Percentiles rank a stretch among this genome's conserved stretches.
phyloP scores from a whole-genome alignment of 2,888 invertebrate genomes.

The Neoaliturus tenellus region DNA sequence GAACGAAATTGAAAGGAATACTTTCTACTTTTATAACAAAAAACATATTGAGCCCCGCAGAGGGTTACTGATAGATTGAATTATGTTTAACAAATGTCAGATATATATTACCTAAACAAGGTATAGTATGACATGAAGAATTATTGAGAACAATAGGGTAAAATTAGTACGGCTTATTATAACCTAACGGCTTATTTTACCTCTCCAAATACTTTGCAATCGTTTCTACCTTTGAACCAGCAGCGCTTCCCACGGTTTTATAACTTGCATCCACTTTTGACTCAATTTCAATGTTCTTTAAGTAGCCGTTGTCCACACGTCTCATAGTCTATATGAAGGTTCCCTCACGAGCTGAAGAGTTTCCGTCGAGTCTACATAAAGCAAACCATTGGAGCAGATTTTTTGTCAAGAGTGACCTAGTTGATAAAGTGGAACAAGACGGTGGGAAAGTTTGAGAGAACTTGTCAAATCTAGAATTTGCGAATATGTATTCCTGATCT shows the following conservation, averaged over 20 bases:
- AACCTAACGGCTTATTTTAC: no score
- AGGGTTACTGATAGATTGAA: no score
- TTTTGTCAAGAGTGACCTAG: not conserved
- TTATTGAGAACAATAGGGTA: no score
- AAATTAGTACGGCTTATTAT: no score
- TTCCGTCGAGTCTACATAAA: slow-evolving; percentile 8
- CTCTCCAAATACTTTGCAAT: not conserved
- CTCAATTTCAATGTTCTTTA: not conserved
- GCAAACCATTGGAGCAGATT: not conserved
- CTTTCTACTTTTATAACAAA: no score
- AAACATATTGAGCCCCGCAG: no score
- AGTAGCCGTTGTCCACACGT: not conserved
- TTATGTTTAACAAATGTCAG: no score
- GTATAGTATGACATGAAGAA: no score
- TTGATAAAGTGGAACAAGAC: not conserved
- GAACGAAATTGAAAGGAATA: not conserved
- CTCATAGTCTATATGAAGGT: not conserved
- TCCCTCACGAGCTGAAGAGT: not conserved
- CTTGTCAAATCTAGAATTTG: no score
- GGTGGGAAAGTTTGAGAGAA: not conserved
- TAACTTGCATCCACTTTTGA: not conserved
- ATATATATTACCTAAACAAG: no score
- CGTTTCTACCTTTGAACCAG: no score
- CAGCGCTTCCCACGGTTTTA: not conserved
- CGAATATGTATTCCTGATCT: no score